A percentile compares a stretch with the other conserved stretches of the same genome.
Evolutionary conservation across 53 echinoderm and acorn worm genomes (phyloP).

Genomic region (Patiria pectinifera): DNA sequence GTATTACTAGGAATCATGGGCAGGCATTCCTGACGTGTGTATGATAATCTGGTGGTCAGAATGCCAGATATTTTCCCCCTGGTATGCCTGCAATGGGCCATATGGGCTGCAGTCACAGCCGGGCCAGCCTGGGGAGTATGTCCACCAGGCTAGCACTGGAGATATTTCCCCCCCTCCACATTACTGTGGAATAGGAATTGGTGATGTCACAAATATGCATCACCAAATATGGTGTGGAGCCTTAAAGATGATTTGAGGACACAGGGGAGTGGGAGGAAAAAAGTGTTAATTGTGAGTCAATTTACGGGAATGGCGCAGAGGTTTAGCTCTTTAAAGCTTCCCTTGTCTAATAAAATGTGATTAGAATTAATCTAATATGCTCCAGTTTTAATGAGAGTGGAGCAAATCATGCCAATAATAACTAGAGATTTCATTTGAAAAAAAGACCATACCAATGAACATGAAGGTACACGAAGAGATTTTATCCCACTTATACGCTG

Average conservation of each 20-base stretch:
- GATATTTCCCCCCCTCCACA: neutral
- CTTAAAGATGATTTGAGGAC: neutral
- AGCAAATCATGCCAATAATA: no score
- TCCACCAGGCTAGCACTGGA: constrained; percentile 44
- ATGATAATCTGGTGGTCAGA: constrained; percentile 54
- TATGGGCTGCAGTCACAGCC: neutral
- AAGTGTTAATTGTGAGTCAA: neutral
- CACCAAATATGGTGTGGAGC: constrained; percentile 47
- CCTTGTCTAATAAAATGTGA: neutral
- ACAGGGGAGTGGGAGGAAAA: neutral
- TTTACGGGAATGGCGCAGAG: neutral
- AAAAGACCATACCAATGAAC: no score
- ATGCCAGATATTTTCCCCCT: constrained; percentile 51
- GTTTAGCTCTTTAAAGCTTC: neutral
- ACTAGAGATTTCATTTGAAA: no score
- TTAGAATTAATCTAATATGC: neutral
- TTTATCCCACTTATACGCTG: no score
- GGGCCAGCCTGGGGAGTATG: constrained; percentile 27
- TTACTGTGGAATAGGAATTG: neutral
- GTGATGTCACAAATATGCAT: constrained; percentile 54
- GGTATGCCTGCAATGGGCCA: constrained; percentile 60
- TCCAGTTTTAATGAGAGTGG: neutral
- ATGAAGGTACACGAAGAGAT: no score
- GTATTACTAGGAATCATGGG: neutral
- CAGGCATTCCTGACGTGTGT: constrained; percentile 49